Evolutionary conservation across 1,140 invertebrate genomes (phyloP).

Genomic region (Musca domestica): DNA sequence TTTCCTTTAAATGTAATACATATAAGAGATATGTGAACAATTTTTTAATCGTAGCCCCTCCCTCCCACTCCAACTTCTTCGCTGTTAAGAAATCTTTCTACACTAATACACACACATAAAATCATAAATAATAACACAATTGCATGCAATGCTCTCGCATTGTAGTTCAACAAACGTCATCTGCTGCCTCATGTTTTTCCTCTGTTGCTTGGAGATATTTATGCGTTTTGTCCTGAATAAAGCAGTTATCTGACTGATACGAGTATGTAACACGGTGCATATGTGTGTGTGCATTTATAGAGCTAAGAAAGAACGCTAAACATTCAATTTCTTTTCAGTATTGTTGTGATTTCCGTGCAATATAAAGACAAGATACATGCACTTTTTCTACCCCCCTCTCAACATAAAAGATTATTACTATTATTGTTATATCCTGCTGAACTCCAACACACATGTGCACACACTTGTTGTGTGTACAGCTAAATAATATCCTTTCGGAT

Average conservation of each 20-base stretch:
- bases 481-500: too few species aligned
- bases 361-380: constrained; percentile 8
- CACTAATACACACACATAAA: not conserved
- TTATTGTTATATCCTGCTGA: not conserved
- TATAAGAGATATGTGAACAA: too few species aligned
- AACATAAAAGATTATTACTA: constrained; percentile 6
- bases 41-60: too few species aligned
- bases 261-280: not conserved
- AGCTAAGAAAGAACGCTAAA: not conserved
- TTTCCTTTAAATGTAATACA: too few species aligned
- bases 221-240: not conserved
- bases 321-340: not conserved
- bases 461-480: too few species aligned
- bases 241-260: too few species aligned
- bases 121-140: constrained; percentile 5
- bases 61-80: too few species aligned
- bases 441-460: too few species aligned
- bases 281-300: not conserved
- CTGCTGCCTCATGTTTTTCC: not conserved
- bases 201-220: not conserved
- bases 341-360: constrained; percentile 16
- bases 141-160: constrained; percentile 11
- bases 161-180: not conserved
- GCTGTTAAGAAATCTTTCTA: too few species aligned
- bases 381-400: not conserved